These are phyloP conservation scores for Vanacampus margaritifer DNA, from an alignment of 2,113 vertebrate genomes.

Conservation along the genomic window DNA sequence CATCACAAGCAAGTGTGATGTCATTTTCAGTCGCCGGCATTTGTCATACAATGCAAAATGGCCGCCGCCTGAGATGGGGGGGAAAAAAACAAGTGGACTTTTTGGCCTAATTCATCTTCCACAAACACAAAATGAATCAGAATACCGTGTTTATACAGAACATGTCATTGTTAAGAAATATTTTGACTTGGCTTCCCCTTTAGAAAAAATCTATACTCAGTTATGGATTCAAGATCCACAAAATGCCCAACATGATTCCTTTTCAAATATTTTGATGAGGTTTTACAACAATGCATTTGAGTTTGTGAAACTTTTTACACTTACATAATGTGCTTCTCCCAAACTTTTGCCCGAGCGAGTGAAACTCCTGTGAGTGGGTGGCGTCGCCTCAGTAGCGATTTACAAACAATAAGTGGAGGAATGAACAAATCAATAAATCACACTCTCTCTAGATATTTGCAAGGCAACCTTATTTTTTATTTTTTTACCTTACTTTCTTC, in stretches of 20 bases:
- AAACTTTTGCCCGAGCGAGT: constrained; percentile 22
- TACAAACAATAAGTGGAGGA: constrained; percentile 72
- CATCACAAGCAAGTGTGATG: too few species aligned
- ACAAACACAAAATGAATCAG: too few species aligned
- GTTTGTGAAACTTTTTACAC: constrained; percentile 19
- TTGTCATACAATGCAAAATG: too few species aligned
- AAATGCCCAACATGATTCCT: neutral
- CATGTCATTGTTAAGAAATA: too few species aligned
- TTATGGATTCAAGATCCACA: too few species aligned
- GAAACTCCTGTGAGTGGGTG: constrained; percentile 45
- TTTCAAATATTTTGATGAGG: neutral
- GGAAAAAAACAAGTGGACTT: too few species aligned
- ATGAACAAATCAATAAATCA: constrained; percentile 76
- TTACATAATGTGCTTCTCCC: neutral
- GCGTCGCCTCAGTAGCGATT: constrained; percentile 63
- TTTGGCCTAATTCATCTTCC: too few species aligned
- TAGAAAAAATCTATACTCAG: too few species aligned
- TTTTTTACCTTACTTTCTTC: constrained; percentile 69
- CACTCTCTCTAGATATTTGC: constrained; percentile 65
- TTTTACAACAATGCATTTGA: neutral
- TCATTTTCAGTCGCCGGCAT: too few species aligned
- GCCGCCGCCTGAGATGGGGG: too few species aligned
- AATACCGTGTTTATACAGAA: too few species aligned
- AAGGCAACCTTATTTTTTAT: constrained; percentile 65
- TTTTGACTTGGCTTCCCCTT: too few species aligned